These are phyloP conservation scores for Limulus polyphemus DNA, from an alignment of 2,888 invertebrate species.

Conservation along the genomic window DNA sequence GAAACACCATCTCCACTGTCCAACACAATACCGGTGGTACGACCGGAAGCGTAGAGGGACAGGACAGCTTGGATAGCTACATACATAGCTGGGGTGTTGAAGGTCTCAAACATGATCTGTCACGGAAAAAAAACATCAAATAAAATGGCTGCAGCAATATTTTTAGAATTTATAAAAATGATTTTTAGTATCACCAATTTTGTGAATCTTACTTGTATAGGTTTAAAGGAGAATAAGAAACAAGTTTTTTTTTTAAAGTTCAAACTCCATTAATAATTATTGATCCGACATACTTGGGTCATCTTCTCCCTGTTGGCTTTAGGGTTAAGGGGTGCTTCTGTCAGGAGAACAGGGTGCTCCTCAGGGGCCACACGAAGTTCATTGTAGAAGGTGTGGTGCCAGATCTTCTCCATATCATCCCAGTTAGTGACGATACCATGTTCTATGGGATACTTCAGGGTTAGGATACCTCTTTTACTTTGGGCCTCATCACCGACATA, in stretches of 20 bases:
- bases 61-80: conserved; percentile 87
- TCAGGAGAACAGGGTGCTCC: conserved; percentile 83
- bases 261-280: too few relatives aligned
- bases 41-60: conserved; percentile 82
- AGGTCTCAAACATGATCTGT: conserved; percentile 57
- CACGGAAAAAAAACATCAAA: too few relatives aligned
- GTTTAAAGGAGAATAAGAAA: too few relatives aligned
- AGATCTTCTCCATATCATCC: conserved; percentile 94
- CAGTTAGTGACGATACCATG: conserved; percentile 96
- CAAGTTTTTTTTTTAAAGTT: too few relatives aligned
- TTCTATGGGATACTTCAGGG: conserved; percentile 71
- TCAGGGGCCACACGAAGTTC: conserved; percentile 66
- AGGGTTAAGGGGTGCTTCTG: conserved; percentile 86
- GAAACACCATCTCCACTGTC: conserved; percentile 87
- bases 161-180: background rate
- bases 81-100: conserved; percentile 66
- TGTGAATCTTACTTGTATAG: too few relatives aligned
- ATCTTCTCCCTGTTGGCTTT: conserved; percentile 93
- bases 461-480: conserved; percentile 60
- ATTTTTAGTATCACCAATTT: too few relatives aligned
- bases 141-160: too few relatives aligned
- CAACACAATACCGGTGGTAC: conserved; percentile 84
- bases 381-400: conserved; percentile 40
- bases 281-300: conserved; percentile 44
- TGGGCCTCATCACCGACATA: conserved; percentile 41